Percentiles rank a stretch among this genome's conserved stretches.
These are phyloP conservation scores for Hippopotamyrus pictus DNA, from an alignment of 2,797 vertebrate species.

Conservation along the genomic window DNA sequence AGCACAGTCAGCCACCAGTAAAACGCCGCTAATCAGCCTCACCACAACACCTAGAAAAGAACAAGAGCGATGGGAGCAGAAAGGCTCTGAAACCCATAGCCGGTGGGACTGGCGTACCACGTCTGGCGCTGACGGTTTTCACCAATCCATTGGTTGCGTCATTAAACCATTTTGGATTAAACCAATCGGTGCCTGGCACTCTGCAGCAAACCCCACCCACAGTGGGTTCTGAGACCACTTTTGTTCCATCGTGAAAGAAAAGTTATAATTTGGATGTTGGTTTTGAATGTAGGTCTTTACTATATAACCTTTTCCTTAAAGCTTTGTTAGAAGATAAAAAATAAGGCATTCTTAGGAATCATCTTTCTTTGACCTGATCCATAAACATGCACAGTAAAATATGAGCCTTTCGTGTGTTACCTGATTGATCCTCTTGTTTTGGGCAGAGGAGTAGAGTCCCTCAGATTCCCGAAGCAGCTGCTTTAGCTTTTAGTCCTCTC, in stretches of 20 bases:
- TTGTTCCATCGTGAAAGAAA: not conserved
- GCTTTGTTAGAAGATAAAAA: not conserved
- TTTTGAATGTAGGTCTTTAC: not conserved
- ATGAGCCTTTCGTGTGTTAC: not conserved
- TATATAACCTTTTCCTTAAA: not conserved
- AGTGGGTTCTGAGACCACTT: not conserved
- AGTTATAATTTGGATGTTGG: not conserved
- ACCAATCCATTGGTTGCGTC: not conserved
- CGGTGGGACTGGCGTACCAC: not conserved
- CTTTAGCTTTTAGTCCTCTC: not conserved
- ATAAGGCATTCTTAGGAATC: not conserved
- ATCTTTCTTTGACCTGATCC: not conserved
- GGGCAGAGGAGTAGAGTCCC: not conserved
- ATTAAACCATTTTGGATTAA: not conserved
- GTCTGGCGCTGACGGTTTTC: not conserved
- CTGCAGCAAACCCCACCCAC: not conserved
- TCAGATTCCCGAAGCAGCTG: not conserved
- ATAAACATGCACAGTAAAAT: not conserved
- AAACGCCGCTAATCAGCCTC: not conserved
- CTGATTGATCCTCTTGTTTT: not conserved
- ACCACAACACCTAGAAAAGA: not conserved
- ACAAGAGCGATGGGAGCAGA: not conserved
- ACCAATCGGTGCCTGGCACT: not conserved
- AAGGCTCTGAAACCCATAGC: not conserved
- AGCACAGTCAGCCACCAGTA: not conserved